Base-by-base conservation (phyloP, 2,888 invertebrate species). In the Tenthredo livida region DNA sequence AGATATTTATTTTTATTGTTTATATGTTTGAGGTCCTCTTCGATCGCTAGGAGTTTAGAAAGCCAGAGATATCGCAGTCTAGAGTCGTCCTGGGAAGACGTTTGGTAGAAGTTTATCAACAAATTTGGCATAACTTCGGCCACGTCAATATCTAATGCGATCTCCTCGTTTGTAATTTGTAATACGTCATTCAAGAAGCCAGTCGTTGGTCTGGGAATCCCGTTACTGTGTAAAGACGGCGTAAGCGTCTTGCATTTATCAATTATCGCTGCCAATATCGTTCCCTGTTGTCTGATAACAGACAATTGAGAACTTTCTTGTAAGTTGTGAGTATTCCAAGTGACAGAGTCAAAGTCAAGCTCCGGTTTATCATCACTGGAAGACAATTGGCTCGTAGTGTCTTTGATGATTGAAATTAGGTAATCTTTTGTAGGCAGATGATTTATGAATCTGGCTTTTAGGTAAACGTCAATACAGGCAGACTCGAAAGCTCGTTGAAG, bases 391-490 rank as follows among this genome's bases (percentile, higher is more conserved):
- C 92, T 93, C 3, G 94, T 92, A 93, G 94, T 94, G 72, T 94
- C 91, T 61, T 94, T 94, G 89, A 95, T 94, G 88, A 95, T 94
- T 86, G 94, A 93, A 5, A 94, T 93, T 4, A 95, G 90, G 12
- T 95, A 94, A 67, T 94, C 92, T 86, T 92, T 94, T 15, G 90
- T 91, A 67, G 90, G 90, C 3, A 94, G 93, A 85, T 95, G 94
- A 5, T 88, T 89, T 10, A 92, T 87, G 10, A 93, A 94, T 88
- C 95, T 93, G 0, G 95, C 94, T 88, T 95, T 95, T 5, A 95
- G 94, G 89, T 97, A 97, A 17, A 97, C 95, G 90, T 97, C 96
- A 0, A 95, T 92, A 87, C 96, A 95, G 85, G 95, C 94, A 80
- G 94, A 94, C 3, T 93, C 88, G 85, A 97, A 93, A 0, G 97